Percentiles rank a stretch among this genome's conserved stretches.
These are phyloP conservation scores for Sipha flava DNA, from an alignment of 1,140 invertebrate genomes.

Conservation along the genomic window DNA sequence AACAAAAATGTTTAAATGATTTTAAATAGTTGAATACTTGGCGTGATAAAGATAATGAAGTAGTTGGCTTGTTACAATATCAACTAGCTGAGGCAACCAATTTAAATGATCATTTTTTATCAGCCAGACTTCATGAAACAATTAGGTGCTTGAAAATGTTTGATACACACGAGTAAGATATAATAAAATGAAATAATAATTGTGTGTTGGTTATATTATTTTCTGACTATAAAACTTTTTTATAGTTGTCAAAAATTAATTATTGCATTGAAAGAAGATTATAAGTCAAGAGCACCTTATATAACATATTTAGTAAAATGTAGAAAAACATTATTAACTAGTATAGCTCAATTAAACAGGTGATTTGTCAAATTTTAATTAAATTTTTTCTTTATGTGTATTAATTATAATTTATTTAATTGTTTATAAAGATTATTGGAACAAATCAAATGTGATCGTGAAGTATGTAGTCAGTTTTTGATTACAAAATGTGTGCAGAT, in stretches of 20 bases:
- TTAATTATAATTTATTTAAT: constrained; percentile 19
- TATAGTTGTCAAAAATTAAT: constrained; percentile 65
- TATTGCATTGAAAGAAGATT: constrained; percentile 69
- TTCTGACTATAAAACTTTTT: constrained; percentile 29
- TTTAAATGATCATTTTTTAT: constrained; percentile 66
- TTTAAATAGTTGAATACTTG: constrained; percentile 45
- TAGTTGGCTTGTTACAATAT: constrained; percentile 63
- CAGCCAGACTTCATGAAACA: constrained; percentile 81
- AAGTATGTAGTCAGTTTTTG: constrained; percentile 67
- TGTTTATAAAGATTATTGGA: constrained; percentile 50
- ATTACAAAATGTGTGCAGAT: constrained; percentile 68
- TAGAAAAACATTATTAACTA: constrained; percentile 71
- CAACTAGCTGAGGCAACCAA: constrained; percentile 83
- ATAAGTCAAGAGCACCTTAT: constrained; percentile 68
- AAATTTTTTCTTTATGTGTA: neutral
- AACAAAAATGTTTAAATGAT: neutral
- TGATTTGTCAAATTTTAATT: constrained; percentile 41
- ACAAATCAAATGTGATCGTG: constrained; percentile 59
- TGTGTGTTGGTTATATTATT: neutral
- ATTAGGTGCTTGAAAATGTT: constrained; percentile 54
- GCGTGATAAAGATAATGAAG: constrained; percentile 54
- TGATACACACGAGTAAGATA: constrained; percentile 24
- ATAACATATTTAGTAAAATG: constrained; percentile 77
- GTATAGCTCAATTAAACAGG: constrained; percentile 67
- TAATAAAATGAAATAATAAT: neutral